Conservation (phyloP, 2,888 invertebrate genomes). For the Agrypnus murinus region DNA sequence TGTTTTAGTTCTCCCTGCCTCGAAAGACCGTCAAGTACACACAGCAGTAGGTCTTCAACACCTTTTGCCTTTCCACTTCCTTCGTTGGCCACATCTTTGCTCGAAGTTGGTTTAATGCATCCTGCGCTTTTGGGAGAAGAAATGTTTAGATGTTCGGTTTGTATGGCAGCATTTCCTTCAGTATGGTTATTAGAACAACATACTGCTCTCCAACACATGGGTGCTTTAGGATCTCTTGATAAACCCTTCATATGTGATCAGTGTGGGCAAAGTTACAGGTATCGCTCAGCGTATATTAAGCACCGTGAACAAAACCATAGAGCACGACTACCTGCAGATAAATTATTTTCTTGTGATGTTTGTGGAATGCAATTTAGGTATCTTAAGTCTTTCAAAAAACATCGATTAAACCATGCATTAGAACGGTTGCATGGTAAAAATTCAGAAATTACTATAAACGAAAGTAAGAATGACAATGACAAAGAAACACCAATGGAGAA, state of each 20-base stretch:
- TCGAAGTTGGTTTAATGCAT: constrained; percentile 74
- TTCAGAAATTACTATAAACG: constrained; percentile 60
- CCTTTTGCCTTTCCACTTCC: constrained; percentile 76
- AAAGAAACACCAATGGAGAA: constrained; percentile 58
- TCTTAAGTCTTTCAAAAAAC: constrained; percentile 92
- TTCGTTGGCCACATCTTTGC: constrained; percentile 73
- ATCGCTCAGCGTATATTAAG: constrained; percentile 88
- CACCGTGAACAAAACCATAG: constrained; percentile 93
- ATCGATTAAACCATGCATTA: constrained; percentile 89
- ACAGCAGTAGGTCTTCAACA: constrained; percentile 73
- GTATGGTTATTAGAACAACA: constrained; percentile 92
- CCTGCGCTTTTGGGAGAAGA: constrained; percentile 69
- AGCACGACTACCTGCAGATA: constrained; percentile 90
- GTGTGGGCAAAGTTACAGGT: constrained; percentile 91
- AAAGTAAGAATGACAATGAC: constrained; percentile 53
- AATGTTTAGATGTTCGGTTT: constrained; percentile 80
- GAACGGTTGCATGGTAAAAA: constrained; percentile 86
- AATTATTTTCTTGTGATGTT: constrained; percentile 92
- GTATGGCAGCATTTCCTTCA: constrained; percentile 90
- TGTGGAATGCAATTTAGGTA: constrained; percentile 95
- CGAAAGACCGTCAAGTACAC: constrained; percentile 69
- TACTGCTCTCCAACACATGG: constrained; percentile 87
- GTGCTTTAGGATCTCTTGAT: constrained; percentile 76
- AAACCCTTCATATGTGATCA: constrained; percentile 94
- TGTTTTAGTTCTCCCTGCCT: constrained; percentile 69